Evolutionary conservation across 2,797 vertebrate genomes (phyloP), one percentile per base, ranked within the genome.

Genomic region (Mallotus villosus): DNA sequence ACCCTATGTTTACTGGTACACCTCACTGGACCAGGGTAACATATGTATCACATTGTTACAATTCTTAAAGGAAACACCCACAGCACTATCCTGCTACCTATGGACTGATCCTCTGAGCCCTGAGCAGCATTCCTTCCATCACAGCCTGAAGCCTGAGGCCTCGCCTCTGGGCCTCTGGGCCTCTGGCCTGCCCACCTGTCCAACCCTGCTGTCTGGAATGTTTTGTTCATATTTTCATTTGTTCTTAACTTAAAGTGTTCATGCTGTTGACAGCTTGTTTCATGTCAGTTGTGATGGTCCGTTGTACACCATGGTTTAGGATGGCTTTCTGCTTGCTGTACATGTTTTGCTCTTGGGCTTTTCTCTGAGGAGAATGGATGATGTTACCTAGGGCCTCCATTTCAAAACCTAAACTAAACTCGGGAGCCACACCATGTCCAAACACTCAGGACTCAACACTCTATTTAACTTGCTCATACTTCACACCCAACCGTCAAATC

Each of bases 71-170:
- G 51, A 55, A 55, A n/a, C 69, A 68, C 46, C 68, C 3, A 57
- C 41, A 22, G 46, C 65, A 62, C 62, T 3, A 32, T 62, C 59
- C 60, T 60, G 16, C 27, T 29, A 59, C 37, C 63, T 21, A 65
- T 24, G n/a, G 37, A 65, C 16, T 17, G 51, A 51, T 51, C 17
- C 12, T 51, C 49, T 41, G 7, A 12, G 5, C 41, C 63, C 37
- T 65, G 37, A 65, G 41, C 34, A 64, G n/a, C 51, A 67, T 77
- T 75, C 70, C 49, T 68, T 59, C 63, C 4, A 59, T 63, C 65
- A 74, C 5, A n/a, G n/a, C 14, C 41, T 46, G 14, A 46, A 12
- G 12, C 41, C 21, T 8, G 1, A n/a, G n/a, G n/a, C n/a, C n/a
- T n/a, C n/a, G 9, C 34, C 27, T 64, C 34, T n/a, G n/a, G n/a